Percentiles rank a stretch among this genome's conserved stretches.
Conservation (phyloP, 2,888 invertebrate genomes). For the Anorthoa munda region DNA sequence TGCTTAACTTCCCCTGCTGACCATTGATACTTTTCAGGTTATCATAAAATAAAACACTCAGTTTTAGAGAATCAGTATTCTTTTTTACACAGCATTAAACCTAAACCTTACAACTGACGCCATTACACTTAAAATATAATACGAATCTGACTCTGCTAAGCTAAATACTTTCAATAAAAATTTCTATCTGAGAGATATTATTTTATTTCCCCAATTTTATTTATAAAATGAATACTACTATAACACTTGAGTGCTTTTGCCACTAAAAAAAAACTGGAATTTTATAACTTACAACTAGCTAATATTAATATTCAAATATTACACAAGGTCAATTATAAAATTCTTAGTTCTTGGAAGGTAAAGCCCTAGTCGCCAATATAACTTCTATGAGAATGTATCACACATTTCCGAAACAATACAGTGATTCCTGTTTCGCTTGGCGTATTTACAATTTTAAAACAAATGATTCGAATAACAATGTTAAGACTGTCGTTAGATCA, state of each 20-base stretch:
- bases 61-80: conserved; percentile 86
- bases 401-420: conserved; percentile 61
- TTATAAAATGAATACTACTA: conserved; percentile 81
- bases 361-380: conserved; percentile 63
- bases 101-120: conserved; percentile 84
- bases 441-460: conserved; percentile 78
- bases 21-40: background rate
- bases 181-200: conserved; percentile 84
- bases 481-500: conserved; percentile 37
- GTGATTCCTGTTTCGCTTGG: conserved; percentile 76
- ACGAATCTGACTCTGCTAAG: conserved; percentile 88
- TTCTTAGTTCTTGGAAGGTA: conserved; percentile 67
- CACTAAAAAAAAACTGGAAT: conserved; percentile 83
- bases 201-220: conserved; percentile 73
- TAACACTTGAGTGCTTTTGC: conserved; percentile 80
- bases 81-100: conserved; percentile 87
- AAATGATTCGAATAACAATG: conserved; percentile 61
- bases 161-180: conserved; percentile 83
- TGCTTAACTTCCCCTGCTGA: background rate
- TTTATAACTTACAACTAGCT: conserved; percentile 74
- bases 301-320: conserved; percentile 77
- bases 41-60: conserved; percentile 74
- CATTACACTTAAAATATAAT: conserved; percentile 88
- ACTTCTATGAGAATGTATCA: conserved; percentile 61
- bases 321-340: conserved; percentile 75